Evolutionary conservation across 2,888 invertebrate species (phyloP).

Genomic region (Drosophila prostipennis): DNA sequence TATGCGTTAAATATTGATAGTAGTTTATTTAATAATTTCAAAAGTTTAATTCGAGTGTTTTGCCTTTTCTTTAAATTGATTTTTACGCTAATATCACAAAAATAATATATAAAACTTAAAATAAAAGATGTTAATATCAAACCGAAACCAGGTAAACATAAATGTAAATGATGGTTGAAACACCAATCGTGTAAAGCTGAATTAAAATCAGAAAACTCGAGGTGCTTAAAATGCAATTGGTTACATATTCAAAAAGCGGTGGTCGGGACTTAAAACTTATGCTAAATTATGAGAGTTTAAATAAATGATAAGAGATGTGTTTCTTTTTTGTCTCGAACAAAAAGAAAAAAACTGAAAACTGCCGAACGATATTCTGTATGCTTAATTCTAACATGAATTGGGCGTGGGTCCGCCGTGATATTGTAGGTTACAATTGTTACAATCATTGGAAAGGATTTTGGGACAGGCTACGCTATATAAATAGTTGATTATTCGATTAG

Average conservation of each 20-base stretch:
- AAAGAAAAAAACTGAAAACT: slow-evolving; percentile 42
- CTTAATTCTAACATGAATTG: slow-evolving; percentile 63
- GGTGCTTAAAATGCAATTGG: slow-evolving; percentile 39
- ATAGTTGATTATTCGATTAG: slow-evolving; percentile 70
- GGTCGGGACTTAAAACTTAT: slow-evolving; percentile 51
- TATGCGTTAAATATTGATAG: slow-evolving; percentile 49
- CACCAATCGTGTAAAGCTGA: slow-evolving; percentile 41
- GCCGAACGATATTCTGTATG: slow-evolving; percentile 39
- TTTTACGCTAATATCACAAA: slow-evolving; percentile 81
- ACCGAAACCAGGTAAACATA: slow-evolving; percentile 65
- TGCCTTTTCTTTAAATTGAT: slow-evolving; percentile 65
- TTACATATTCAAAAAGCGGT: slow-evolving; percentile 50
- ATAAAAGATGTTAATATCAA: slow-evolving; percentile 58
- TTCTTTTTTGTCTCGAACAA: slow-evolving; percentile 45
- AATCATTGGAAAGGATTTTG: slow-evolving; percentile 18
- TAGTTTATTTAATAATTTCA: slow-evolving; percentile 74
- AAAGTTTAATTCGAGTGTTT: slow-evolving; percentile 73
- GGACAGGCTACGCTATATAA: slow-evolving; percentile 63
- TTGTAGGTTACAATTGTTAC: slow-evolving; percentile 24
- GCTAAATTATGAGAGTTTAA: slow-evolving; percentile 34
- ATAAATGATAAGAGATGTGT: slow-evolving; percentile 37
- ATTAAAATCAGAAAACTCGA: slow-evolving; percentile 32
- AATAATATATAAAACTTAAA: slow-evolving; percentile 79
- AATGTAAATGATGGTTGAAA: slow-evolving; percentile 49
- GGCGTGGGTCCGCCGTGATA: slow-evolving; percentile 30